Evolutionary conservation across 2,888 invertebrate species (phyloP), one percentile per base, ranked within the genome.

Genomic region (Leptinotarsa rubiginosa): DNA sequence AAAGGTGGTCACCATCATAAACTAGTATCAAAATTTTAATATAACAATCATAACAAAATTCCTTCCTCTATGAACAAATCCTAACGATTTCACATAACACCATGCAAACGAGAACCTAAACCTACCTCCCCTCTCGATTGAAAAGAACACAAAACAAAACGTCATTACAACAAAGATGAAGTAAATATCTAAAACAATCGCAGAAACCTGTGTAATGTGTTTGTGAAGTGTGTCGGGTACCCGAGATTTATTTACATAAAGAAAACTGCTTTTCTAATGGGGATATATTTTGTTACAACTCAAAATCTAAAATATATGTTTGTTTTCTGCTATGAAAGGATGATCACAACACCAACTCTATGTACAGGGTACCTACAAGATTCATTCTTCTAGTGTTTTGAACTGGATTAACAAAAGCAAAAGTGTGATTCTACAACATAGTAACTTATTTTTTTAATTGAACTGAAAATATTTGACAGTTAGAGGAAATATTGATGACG

Each of bases 61-160:
- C 12, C 52, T 52, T 18, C 18, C 3, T 41, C 41, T 41, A 41
- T 18, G 52, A 52, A 52, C 12, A 10, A 52, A 52, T 18, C 18
- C 52, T 52, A 18, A 18, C 18, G 18, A 18, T 52, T 18, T 12
- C 3, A 52, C 18, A 52, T 20, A 41, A 50, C n/a, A 66, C 25
- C 71, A 71, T 71, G 71, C 71, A 71, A 66, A 50, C 71, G 13
- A 59, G 15, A 66, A 71, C 66, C 70, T 70, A 70, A 65, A 59
- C 59, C 62, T 62, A 62, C 62, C 62, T 62, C 31, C n/a, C 62
- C n/a, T 62, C 18, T 62, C 62, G 25, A 31, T 41, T 12, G 18
- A 62, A 13, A 62, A 62, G 41, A 62, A 20, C 56, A 22, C 41
- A 62, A 62, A 31, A 62, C 31, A n/a, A 56, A 62, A 62, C 41